A percentile compares a stretch with the other conserved stretches of the same genome.
phyloP scores from a whole-genome alignment of 2,888 invertebrate species.

The Arctia plantaginis region DNA sequence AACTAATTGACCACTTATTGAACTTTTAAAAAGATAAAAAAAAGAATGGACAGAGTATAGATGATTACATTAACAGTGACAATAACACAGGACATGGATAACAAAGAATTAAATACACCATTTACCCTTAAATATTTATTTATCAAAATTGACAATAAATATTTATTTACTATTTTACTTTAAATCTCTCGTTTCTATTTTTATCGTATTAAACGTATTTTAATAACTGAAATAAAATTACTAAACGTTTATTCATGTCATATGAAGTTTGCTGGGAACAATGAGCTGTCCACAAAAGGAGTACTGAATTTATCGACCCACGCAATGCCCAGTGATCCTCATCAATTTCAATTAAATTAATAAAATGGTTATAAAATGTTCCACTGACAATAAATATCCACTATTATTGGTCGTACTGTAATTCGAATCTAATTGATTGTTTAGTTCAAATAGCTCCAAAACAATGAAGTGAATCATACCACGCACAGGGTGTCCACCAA shows the following conservation, averaged over 20 bases:
- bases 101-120: conserved; percentile 30
- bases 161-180: background rate
- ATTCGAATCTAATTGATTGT: conserved; percentile 83
- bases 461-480: conserved; percentile 81
- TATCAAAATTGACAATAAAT: background rate
- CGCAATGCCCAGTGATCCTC: conserved; percentile 69
- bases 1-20: background rate
- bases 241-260: conserved; percentile 29
- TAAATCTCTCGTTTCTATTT: background rate
- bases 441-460: conserved; percentile 80
- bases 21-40: too few species aligned
- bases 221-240: conserved; percentile 14
- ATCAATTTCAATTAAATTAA: conserved; percentile 83
- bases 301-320: conserved; percentile 69
- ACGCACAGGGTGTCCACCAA: conserved; percentile 56
- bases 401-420: conserved; percentile 78
- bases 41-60: too few species aligned
- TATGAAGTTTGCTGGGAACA: conserved; percentile 55
- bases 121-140: conserved; percentile 19
- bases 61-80: background rate
- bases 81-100: too few species aligned
- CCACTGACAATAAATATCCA: conserved; percentile 81
- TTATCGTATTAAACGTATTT: background rate
- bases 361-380: conserved; percentile 83
- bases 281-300: conserved; percentile 63